A percentile compares a stretch with the other conserved stretches of the same genome.
Conservation (phyloP, 2,113 vertebrate species). For the Ellobius talpinus region DNA sequence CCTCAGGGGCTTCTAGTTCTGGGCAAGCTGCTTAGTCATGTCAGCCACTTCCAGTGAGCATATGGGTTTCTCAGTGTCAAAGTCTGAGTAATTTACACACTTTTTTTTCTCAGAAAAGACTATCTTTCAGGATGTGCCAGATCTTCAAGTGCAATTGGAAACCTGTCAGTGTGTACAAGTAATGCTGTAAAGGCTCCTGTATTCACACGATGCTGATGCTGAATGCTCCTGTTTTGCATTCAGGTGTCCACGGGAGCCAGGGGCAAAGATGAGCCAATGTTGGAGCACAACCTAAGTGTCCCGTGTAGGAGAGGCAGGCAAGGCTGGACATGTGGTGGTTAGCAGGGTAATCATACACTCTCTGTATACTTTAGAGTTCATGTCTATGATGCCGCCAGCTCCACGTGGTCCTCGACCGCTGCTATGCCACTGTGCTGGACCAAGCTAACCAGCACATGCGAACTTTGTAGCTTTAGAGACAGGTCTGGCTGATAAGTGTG, state of each 20-base stretch:
- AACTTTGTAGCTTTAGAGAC: slow-evolving; percentile 93
- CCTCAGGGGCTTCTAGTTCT: slow-evolving; percentile 94
- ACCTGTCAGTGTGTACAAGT: slow-evolving; percentile 95
- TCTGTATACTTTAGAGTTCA: slow-evolving; percentile 90
- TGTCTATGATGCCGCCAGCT: slow-evolving; percentile 82
- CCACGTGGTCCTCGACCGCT: not conserved
- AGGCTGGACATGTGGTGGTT: slow-evolving; percentile 92
- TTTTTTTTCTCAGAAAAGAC: slow-evolving; percentile 91
- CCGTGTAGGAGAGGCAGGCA: slow-evolving; percentile 93
- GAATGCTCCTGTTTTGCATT: slow-evolving; percentile 94
- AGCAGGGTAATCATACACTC: slow-evolving; percentile 64
- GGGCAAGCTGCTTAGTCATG: slow-evolving; percentile 97
- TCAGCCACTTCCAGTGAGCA: slow-evolving; percentile 98
- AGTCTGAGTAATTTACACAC: slow-evolving; percentile 97
- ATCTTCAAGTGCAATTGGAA: slow-evolving; percentile 92
- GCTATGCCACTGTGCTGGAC: slow-evolving; percentile 92
- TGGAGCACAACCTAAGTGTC: slow-evolving; percentile 95
- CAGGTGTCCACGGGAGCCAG: slow-evolving; percentile 95
- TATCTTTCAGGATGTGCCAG: slow-evolving; percentile 90
- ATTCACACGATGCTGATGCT: slow-evolving; percentile 90
- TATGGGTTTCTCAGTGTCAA: slow-evolving; percentile 96
- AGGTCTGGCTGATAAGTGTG: slow-evolving; percentile 93
- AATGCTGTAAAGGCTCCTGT: slow-evolving; percentile 94
- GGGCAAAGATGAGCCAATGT: slow-evolving; percentile 95
- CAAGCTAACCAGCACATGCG: slow-evolving; percentile 93